Evolutionary conservation across 2,888 invertebrate genomes (phyloP).

Genomic region (Drosophila meridiana): DNA sequence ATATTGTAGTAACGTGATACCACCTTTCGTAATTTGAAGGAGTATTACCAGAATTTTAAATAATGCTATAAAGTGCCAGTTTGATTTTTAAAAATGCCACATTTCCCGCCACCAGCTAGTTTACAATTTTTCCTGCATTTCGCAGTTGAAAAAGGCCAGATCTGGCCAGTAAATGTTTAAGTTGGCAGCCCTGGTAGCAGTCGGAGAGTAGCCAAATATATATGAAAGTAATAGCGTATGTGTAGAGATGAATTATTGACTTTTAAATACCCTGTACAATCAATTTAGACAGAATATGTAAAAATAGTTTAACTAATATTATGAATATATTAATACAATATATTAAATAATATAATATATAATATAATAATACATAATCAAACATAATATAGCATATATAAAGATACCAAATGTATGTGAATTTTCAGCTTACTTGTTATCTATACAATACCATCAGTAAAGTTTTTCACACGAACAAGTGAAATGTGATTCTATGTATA

Average conservation of each 20-base stretch:
- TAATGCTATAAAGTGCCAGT: too few species aligned
- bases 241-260: not conserved
- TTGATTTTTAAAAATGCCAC: too few species aligned
- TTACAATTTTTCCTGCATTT: too few species aligned
- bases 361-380: too few species aligned
- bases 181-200: constrained; percentile 63
- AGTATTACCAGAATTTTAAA: too few species aligned
- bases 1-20: too few species aligned
- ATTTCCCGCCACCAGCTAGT: too few species aligned
- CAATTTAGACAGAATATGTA: not conserved
- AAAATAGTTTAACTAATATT: not conserved
- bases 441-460: not conserved
- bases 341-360: not conserved
- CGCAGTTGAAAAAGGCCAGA: too few species aligned
- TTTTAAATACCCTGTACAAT: constrained; percentile 21
- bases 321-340: not conserved
- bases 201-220: constrained; percentile 16
- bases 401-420: too few species aligned
- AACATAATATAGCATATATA: too few species aligned
- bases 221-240: not conserved
- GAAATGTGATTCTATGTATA: not conserved
- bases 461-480: not conserved
- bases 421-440: not conserved
- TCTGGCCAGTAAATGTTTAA: too few species aligned
- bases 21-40: too few species aligned